Evolutionary conservation across 2,888 invertebrate species (phyloP).

Genomic region (Volucella zonaria): DNA sequence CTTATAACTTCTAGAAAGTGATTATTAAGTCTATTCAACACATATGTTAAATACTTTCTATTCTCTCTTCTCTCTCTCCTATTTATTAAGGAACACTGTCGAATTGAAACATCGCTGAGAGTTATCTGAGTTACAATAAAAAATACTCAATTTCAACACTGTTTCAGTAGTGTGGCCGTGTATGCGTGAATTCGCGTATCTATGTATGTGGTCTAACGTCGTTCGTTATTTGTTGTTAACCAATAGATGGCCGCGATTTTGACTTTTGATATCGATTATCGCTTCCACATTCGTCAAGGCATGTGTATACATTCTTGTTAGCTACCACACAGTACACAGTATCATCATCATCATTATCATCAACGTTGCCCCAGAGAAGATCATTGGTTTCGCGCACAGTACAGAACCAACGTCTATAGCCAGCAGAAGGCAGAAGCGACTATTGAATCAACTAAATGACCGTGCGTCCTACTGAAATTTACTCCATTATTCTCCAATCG

Average conservation of each 20-base stretch:
- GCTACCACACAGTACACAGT: slow-evolving; percentile 52
- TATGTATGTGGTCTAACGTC: slow-evolving; percentile 58
- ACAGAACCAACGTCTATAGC: too few species aligned
- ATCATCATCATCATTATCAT: slow-evolving; percentile 13
- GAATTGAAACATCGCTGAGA: slow-evolving; percentile 56
- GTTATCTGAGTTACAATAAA: slow-evolving; percentile 20
- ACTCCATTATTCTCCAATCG: slow-evolving; percentile 55
- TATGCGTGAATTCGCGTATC: slow-evolving; percentile 20
- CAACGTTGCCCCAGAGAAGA: slow-evolving; percentile 27
- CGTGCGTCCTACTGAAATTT: slow-evolving; percentile 44
- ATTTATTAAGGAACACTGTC: slow-evolving; percentile 22
- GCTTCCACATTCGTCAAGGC: slow-evolving; percentile 69
- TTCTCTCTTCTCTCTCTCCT: slow-evolving; percentile 25
- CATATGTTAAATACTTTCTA: slow-evolving; percentile 22
- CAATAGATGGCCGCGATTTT: slow-evolving; percentile 74
- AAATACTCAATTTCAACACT: slow-evolving; percentile 32
- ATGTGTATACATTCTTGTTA: slow-evolving; percentile 50
- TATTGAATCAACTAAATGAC: slow-evolving; percentile 29
- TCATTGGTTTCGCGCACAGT: slow-evolving; percentile 23
- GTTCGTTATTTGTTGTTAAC: slow-evolving; percentile 69
- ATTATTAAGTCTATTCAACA: slow-evolving; percentile 46
- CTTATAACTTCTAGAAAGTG: slow-evolving; percentile 50
- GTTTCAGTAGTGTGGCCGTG: slow-evolving; percentile 18
- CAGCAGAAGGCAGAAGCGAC: slow-evolving; percentile 63
- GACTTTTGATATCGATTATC: slow-evolving; percentile 73